phyloP scores from a whole-genome alignment of 2,113 vertebrate species.

The Limnothrissa miodon region DNA sequence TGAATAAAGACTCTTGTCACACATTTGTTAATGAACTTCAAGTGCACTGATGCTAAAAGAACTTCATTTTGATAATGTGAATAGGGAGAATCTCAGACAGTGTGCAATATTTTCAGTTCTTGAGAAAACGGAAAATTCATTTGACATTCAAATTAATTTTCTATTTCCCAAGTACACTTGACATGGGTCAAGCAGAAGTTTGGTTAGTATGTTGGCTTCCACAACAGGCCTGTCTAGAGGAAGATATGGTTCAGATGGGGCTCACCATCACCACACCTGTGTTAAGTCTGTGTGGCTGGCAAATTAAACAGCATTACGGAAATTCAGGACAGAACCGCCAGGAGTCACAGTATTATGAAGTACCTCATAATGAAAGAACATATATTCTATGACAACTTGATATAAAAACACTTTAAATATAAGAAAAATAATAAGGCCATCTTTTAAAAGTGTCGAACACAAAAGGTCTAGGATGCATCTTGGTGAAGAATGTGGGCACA shows the following conservation, averaged over 20 bases:
- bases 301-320: not conserved
- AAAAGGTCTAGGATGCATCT: not conserved
- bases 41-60: conserved; percentile 8
- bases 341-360: conserved; percentile 16
- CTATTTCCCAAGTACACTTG: not conserved
- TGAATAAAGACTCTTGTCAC: conserved; percentile 8
- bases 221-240: not conserved
- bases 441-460: not conserved
- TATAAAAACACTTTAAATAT: conserved; percentile 34
- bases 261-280: not conserved
- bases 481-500: not conserved
- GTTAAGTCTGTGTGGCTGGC: not conserved
- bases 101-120: conserved; percentile 5
- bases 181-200: not conserved
- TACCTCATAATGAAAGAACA: conserved; percentile 10
- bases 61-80: conserved; percentile 14
- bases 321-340: not conserved
- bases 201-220: not conserved
- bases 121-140: too few relatives aligned
- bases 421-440: conserved; percentile 17
- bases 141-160: not conserved
- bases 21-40: not conserved
- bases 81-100: conserved; percentile 13
- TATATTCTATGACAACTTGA: conserved; percentile 11
- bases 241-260: not conserved